Evolutionary conservation across 2,113 vertebrate genomes (phyloP).

Genomic region (Artemisiospiza belli): DNA sequence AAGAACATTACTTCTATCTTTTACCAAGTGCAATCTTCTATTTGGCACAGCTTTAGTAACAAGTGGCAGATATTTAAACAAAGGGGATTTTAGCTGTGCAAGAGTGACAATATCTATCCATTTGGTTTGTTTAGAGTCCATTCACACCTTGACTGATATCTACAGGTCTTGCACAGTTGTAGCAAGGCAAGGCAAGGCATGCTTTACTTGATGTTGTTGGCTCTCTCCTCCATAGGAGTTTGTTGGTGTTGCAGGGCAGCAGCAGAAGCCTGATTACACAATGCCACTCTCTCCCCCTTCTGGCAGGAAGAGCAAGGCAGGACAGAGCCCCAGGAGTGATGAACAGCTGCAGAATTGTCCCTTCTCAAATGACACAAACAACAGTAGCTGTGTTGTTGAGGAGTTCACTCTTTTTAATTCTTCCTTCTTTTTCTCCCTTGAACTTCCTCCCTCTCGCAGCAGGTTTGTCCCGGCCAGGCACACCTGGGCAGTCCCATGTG

Average conservation of each 20-base stretch:
- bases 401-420: not conserved
- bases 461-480: not conserved
- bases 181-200: not conserved
- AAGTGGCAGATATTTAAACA: conserved; percentile 47
- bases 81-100: conserved; percentile 4
- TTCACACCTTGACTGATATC: conserved; percentile 15
- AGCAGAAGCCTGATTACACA: not conserved
- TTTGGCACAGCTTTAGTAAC: conserved; percentile 17
- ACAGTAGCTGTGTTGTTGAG: not conserved
- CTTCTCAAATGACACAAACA: not conserved
- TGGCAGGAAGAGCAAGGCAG: not conserved
- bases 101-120: not conserved
- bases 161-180: not conserved
- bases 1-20: conserved; percentile 30
- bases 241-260: not conserved
- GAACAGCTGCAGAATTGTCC: not conserved
- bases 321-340: not conserved
- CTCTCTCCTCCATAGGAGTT: not conserved
- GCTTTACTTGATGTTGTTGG: not conserved
- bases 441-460: not conserved
- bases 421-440: not conserved
- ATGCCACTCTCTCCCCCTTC: conserved; percentile 9
- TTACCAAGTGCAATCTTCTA: not conserved
- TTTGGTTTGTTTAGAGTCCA: conserved; percentile 33
- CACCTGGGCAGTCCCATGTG: not conserved